phyloP scores from a whole-genome alignment of 1,140 invertebrate species.

The Zaprionus africanus region DNA sequence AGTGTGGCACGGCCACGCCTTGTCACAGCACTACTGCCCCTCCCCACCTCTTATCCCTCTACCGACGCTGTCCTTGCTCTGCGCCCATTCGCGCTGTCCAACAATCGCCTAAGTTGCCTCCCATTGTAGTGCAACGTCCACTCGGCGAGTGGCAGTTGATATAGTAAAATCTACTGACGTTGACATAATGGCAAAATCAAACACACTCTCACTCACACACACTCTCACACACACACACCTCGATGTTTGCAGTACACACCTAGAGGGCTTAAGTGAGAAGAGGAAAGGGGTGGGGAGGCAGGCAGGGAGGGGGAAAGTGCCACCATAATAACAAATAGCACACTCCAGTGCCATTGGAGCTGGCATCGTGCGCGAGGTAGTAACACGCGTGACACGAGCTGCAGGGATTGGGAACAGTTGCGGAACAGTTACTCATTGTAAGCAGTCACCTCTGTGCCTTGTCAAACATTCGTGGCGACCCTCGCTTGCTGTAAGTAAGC shows the following conservation, averaged over 20 bases:
- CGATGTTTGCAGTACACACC: constrained; percentile 1
- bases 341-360: constrained; percentile 29
- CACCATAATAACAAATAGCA: constrained; percentile 46
- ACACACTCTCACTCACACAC: constrained; percentile 24
- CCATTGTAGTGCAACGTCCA: constrained; percentile 25
- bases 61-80: neutral
- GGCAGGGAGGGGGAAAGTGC: neutral
- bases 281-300: neutral
- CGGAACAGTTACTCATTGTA: too few species aligned
- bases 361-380: neutral
- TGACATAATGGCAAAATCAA: constrained; percentile 65
- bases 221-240: constrained; percentile 6
- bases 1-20: constrained; percentile 23
- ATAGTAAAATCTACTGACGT: constrained; percentile 57
- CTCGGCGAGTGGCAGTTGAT: constrained; percentile 42
- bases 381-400: constrained; percentile 18
- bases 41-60: too few species aligned
- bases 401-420: neutral
- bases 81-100: neutral
- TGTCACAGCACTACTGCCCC: neutral
- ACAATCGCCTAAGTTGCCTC: neutral
- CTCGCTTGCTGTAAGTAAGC: neutral
- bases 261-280: constrained; percentile 3
- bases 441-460: too few species aligned
- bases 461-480: neutral